These are phyloP conservation scores for Illadopsis cleaveri DNA, from an alignment of 2,113 vertebrate species.

Conservation along the genomic window DNA sequence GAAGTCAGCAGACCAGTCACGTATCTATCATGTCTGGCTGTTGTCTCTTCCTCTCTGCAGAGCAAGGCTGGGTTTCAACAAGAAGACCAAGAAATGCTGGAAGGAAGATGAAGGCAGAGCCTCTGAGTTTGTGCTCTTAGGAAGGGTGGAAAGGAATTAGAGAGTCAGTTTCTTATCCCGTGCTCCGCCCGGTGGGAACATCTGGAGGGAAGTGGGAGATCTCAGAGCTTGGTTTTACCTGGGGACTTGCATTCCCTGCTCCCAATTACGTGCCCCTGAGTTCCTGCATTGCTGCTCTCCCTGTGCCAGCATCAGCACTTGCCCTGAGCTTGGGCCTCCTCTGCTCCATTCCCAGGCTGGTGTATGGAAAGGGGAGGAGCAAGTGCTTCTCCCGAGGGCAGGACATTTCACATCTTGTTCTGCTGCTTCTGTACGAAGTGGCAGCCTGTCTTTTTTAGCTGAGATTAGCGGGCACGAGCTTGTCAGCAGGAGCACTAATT, in stretches of 20 bases:
- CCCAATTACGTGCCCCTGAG: not conserved
- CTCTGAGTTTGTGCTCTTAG: not conserved
- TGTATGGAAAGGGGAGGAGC: not conserved
- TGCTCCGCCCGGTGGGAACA: fast-evolving
- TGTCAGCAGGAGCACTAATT: not conserved
- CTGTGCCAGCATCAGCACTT: not conserved
- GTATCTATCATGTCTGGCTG: not conserved
- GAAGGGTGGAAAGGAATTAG: not conserved
- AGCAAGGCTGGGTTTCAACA: not conserved
- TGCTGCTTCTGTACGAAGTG: not conserved
- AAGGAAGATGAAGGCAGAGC: not conserved
- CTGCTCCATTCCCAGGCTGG: not conserved
- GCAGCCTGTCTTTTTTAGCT: conserved; percentile 15
- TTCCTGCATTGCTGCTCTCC: not conserved
- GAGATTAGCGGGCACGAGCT: not conserved
- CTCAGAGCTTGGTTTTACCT: not conserved
- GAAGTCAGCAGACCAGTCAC: not conserved
- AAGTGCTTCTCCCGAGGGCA: conserved; percentile 22
- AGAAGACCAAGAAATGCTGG: not conserved
- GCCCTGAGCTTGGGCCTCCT: not conserved
- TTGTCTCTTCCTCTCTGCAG: not conserved
- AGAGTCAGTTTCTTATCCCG: not conserved
- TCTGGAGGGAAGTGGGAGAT: not conserved
- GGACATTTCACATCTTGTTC: conserved; percentile 38
- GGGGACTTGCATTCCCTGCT: not conserved